Evolutionary conservation across 2,797 vertebrate species (phyloP).

Genomic region (Aulostomus chinensis): DNA sequence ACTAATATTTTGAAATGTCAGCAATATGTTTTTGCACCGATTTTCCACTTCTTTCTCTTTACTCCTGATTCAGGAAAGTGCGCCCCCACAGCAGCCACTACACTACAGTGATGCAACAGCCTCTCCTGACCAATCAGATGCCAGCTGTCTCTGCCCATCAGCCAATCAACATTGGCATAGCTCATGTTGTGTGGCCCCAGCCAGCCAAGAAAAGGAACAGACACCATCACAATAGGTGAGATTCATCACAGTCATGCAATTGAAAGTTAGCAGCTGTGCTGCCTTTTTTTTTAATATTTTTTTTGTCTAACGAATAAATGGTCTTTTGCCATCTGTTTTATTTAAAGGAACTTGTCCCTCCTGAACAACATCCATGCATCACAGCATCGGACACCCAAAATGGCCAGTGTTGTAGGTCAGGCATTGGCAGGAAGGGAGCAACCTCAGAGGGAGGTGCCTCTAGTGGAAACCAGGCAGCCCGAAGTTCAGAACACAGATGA

Average conservation of each 20-base stretch:
- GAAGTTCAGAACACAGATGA: constrained; percentile 57
- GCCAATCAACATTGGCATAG: constrained; percentile 94
- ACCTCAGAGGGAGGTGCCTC: constrained; percentile 70
- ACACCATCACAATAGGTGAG: constrained; percentile 86
- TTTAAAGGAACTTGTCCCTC: constrained; percentile 83
- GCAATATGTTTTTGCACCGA: neutral
- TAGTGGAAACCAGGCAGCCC: constrained; percentile 74
- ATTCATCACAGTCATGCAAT: neutral
- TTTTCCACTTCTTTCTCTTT: neutral
- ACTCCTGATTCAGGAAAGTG: constrained; percentile 81
- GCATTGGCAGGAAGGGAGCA: constrained; percentile 71
- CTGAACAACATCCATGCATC: constrained; percentile 83
- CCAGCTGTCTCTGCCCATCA: constrained; percentile 88
- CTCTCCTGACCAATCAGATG: constrained; percentile 92
- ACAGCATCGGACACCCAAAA: constrained; percentile 88
- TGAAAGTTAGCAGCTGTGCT: neutral
- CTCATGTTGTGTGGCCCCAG: constrained; percentile 97
- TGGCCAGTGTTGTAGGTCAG: constrained; percentile 77
- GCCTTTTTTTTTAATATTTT: neutral
- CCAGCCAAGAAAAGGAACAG: constrained; percentile 89
- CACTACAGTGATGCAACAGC: constrained; percentile 88
- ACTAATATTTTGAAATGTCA: neutral
- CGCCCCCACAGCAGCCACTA: constrained; percentile 88
- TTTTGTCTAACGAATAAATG: constrained; percentile 4
- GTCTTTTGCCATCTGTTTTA: constrained; percentile 5